Percentiles rank a stretch among this genome's conserved stretches.
Evolutionary conservation across 2,113 vertebrate species (phyloP).

Genomic region (Psammodynastes pulverulentus): DNA sequence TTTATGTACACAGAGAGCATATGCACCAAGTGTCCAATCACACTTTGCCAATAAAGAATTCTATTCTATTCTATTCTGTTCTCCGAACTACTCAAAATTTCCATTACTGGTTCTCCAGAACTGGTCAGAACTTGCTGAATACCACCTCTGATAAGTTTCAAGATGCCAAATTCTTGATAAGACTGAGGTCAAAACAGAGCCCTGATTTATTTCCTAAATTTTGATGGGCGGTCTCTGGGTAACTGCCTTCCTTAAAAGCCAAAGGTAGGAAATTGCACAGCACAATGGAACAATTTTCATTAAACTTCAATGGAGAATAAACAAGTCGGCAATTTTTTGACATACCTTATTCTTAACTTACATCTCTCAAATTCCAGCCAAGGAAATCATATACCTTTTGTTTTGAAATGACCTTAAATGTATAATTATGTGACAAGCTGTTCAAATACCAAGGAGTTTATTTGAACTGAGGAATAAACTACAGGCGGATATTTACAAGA

Average conservation of each 20-base stretch:
- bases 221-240: conserved; percentile 18
- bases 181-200: conserved; percentile 35
- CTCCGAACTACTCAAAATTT: no score
- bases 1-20: no score
- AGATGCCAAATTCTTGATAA: conserved; percentile 39
- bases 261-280: conserved; percentile 10
- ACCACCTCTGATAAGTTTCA: no score
- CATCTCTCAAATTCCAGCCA: conserved; percentile 1
- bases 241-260: conserved; percentile 21
- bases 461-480: conserved; percentile 42
- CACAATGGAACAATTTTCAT: conserved; percentile 40
- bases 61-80: no score
- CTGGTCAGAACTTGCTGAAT: no score
- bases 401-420: conserved; percentile 34
- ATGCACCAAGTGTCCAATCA: no score
- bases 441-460: conserved; percentile 19
- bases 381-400: conserved; percentile 51
- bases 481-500: conserved; percentile 43
- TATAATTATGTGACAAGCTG: conserved; percentile 44
- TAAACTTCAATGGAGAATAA: conserved; percentile 34
- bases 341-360: conserved; percentile 35
- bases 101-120: no score
- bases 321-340: conserved; percentile 20
- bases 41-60: no score
- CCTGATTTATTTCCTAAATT: conserved; percentile 42